Evolutionary conservation across 1,140 invertebrate species (phyloP).

Genomic region (Scaptomyza pallida): DNA sequence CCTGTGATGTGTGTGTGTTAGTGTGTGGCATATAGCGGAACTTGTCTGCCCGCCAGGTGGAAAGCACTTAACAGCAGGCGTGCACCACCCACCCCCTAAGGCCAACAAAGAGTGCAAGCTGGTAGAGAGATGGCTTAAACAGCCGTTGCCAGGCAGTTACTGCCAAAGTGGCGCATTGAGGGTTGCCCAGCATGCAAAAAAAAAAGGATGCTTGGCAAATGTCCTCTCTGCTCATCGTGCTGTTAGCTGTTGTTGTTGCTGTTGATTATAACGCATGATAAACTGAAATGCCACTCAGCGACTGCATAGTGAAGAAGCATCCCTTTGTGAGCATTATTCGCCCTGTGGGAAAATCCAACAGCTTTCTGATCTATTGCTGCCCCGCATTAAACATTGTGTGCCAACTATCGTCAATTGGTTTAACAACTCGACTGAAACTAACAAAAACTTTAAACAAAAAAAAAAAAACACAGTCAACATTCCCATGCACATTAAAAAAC

Average conservation of each 20-base stretch:
- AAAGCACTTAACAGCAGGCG: conserved; percentile 66
- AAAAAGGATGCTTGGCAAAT: conserved; percentile 15
- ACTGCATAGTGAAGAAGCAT: conserved; percentile 38
- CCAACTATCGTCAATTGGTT: conserved; percentile 49
- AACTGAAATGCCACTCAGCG: conserved; percentile 71
- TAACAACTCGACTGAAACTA: conserved; percentile 33
- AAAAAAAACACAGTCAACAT: conserved; percentile 46
- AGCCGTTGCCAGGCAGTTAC: conserved; percentile 33
- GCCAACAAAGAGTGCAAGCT: conserved; percentile 27
- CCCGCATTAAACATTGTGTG: conserved; percentile 7
- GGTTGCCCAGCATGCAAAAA: conserved; percentile 29
- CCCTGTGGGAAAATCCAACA: background rate
- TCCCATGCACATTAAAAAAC: conserved; percentile 54
- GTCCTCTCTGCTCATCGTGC: conserved; percentile 13
- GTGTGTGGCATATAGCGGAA: conserved; percentile 4
- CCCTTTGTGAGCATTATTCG: conserved; percentile 47
- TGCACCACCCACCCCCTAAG: background rate
- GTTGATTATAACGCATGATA: conserved; percentile 76
- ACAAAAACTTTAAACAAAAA: background rate
- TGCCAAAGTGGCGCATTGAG: conserved; percentile 44
- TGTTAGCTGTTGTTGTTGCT: conserved; percentile 22
- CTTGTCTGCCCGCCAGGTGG: conserved; percentile 66
- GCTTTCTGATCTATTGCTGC: conserved; percentile 24
- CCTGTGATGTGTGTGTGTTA: conserved; percentile 28
- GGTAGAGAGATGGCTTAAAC: conserved; percentile 45